phyloP scores from a whole-genome alignment of 2,113 vertebrate genomes.

The Phycodurus eques region DNA sequence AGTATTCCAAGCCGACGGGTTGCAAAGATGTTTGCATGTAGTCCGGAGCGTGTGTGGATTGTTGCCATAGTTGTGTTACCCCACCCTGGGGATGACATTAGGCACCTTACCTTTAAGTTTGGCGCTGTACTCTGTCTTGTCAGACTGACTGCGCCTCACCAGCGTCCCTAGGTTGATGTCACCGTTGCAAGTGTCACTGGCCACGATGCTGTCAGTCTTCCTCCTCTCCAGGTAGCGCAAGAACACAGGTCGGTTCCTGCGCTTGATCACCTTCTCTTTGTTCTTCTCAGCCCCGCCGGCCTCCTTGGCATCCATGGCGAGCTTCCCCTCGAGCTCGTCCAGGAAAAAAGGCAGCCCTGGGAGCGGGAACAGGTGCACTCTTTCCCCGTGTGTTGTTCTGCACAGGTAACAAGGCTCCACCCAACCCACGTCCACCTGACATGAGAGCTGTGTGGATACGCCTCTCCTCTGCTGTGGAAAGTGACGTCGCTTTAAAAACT shows the following conservation, averaged over 20 bases:
- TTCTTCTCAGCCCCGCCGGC: slow-evolving; percentile 59
- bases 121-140: slow-evolving; percentile 92
- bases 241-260: slow-evolving; percentile 80
- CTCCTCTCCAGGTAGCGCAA: slow-evolving; percentile 89
- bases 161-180: slow-evolving; percentile 78
- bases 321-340: slow-evolving; percentile 8
- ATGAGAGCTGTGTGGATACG: slow-evolving; percentile 61
- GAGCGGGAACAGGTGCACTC: slow-evolving; percentile 75
- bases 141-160: slow-evolving; percentile 91
- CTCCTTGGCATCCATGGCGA: slow-evolving; percentile 75
- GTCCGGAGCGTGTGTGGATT: slow-evolving; percentile 33
- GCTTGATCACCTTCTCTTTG: slow-evolving; percentile 73
- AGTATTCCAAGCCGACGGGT: not conserved
- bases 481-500: slow-evolving; percentile 31
- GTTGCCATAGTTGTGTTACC: slow-evolving; percentile 59
- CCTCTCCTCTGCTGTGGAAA: slow-evolving; percentile 31
- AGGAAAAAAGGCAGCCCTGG: slow-evolving; percentile 42
- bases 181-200: slow-evolving; percentile 66
- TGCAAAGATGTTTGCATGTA: slow-evolving; percentile 10
- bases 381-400: slow-evolving; percentile 70
- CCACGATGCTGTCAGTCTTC: slow-evolving; percentile 85
- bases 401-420: slow-evolving; percentile 77
- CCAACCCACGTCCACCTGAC: slow-evolving; percentile 73
- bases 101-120: slow-evolving; percentile 88
- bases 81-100: slow-evolving; percentile 51